Base-by-base conservation (phyloP, 2,113 vertebrate genomes). In the Onychostruthus taczanowskii region DNA sequence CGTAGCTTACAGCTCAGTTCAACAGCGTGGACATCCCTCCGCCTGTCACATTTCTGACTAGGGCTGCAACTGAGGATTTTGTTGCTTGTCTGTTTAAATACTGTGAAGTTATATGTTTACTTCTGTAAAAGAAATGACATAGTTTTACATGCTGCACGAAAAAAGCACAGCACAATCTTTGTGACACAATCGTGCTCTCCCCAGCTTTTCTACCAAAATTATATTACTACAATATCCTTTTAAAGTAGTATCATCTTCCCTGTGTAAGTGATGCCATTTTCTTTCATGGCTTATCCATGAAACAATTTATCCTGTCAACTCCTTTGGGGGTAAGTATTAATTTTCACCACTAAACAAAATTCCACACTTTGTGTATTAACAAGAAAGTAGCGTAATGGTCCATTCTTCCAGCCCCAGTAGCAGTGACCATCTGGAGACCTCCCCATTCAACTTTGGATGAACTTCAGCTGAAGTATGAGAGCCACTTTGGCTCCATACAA, bases 371-470 rank as follows among this genome's bases (percentile, higher is more conserved):
- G 23, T 49, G 15, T 66, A 23, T 43, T 64, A 75, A 47, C n/a
- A 61, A 67, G 23, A 43, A 81, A 73, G 68, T 18, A 84, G n/a
- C 1, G 2, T 16, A 73, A 37, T 10, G 61, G 2, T 59, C 41
- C 41, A 53, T 46, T 39, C 44, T 75, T 70, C 55, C 41, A 89
- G 41, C 19, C 30, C 17, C 24, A 14, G 35, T 61, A 64, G 41
- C 49, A 85, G 41, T 64, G 78, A 76, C 84, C 92, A 93, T 91
- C 90, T 87, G 92, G 82, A 95, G 87, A 61, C 85, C 85, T 79
- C 94, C 75, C 62, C 13, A 64, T 76, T 91, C 96, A 96, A 91
- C 92, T 95, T 26, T 87, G 85, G 87, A 94, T 91, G 87, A 96
- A 95, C 96, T 93, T 94, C 90, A 93, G 44, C 22, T 82, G 61